Percentiles rank a stretch among this genome's conserved stretches.
phyloP scores from a whole-genome alignment of 2,888 invertebrate species.

The Eulithis prunata region DNA sequence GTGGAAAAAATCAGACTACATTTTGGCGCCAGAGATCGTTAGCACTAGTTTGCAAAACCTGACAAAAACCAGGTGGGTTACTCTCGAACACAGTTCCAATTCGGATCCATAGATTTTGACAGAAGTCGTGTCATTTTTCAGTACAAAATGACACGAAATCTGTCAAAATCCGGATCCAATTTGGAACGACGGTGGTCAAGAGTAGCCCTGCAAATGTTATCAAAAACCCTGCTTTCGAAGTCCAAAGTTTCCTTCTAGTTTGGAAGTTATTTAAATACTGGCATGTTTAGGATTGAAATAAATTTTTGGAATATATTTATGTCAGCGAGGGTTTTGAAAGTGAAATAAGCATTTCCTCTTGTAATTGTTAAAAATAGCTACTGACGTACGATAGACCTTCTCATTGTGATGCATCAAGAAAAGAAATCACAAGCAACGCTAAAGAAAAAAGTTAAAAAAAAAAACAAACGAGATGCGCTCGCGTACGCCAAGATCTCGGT shows the following conservation, averaged over 20 bases:
- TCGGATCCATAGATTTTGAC: too few relatives aligned
- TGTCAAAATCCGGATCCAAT: too few relatives aligned
- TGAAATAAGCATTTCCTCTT: not conserved
- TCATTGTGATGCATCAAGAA: constrained; percentile 81
- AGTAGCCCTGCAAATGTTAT: not conserved
- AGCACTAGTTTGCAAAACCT: not conserved
- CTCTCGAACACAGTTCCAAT: too few relatives aligned
- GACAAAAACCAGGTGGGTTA: not conserved
- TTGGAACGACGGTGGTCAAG: too few relatives aligned
- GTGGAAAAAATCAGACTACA: constrained; percentile 7
- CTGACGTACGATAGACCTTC: constrained; percentile 76
- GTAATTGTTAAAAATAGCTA: constrained; percentile 73
- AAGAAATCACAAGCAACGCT: constrained; percentile 77
- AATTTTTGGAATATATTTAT: too few relatives aligned
- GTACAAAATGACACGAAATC: too few relatives aligned
- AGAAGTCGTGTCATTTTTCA: too few relatives aligned
- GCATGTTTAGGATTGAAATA: too few relatives aligned
- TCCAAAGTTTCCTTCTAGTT: too few relatives aligned
- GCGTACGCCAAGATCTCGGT: constrained; percentile 83
- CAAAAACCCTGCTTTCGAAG: not conserved
- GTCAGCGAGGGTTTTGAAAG: too few relatives aligned
- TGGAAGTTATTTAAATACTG: too few relatives aligned
- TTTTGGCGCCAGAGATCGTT: constrained; percentile 7
- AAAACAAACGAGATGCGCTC: constrained; percentile 73
- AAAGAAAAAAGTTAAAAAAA: constrained; percentile 64